Base-by-base conservation (phyloP, 2,797 vertebrate species). In the Tolypeutes matacus region DNA sequence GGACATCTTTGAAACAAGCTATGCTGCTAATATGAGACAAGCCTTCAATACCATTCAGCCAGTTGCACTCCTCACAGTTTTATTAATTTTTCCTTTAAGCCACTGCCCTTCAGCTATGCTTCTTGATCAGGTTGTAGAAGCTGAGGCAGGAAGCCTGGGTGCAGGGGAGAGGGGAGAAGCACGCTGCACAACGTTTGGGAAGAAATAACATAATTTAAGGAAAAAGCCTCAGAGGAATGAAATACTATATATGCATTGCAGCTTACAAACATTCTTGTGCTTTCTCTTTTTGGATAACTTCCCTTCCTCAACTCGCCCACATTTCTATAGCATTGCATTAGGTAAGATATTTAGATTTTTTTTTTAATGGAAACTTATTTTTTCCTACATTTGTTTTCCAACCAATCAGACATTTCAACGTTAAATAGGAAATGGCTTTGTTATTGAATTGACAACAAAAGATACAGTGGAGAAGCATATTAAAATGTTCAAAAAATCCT, bases 401-500 rank as follows among this genome's bases (percentile, higher is more conserved):
- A 97, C 93, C 75, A 95, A 97, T 97, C 95, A 94, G 95, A 97
- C 97, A 98, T 97, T 98, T 97, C 96, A 95, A 95, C 90, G 94
- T 89, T 78, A 96, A 97, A 96, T 96, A 97, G 95, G 91, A 98
- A 97, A 97, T 53, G 90, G 91, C 93, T 97, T 97, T 97, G 84
- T 97, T 96, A 72, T 18, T 95, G 97, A 97, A 94, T 86, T 64
- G 94, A 93, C 95, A 97, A 98, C 96, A 98, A 97, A 98, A 97
- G 97, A 97, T 94, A 93, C 20, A 95, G 96, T n/a, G 0, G 96
- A 96, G 94, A 97, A 97, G 96, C 89, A 1, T 97, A 98, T 98
- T 98, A 98, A 97, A 98, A 97, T 97, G 97, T 98, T 98, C 97
- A 97, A 94, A 89, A 97, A 98, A 98, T 97, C 96, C 97, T 96